Base-by-base conservation (phyloP, 2,797 vertebrate species). In the Rhodeus uyekii region DNA sequence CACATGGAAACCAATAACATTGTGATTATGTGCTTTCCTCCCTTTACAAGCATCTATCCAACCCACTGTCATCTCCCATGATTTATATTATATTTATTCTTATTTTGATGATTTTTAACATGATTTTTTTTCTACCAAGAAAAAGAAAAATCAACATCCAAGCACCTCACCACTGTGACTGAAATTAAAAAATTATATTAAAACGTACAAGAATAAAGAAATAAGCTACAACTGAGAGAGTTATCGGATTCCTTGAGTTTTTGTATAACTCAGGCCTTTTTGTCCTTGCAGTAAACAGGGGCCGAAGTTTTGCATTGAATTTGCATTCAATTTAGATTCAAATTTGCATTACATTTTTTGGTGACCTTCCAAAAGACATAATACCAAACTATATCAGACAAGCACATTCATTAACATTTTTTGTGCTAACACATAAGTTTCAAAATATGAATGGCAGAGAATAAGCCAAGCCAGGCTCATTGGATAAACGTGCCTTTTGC, bases 321-420 rank as follows among this genome's bases (percentile, higher is more conserved):
- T 81, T 81, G 80, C 80, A 81, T 81, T 74, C 32, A n/a, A 65
- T 81, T 81, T 64, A 81, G 68, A 72, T 72, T 73, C 44, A 64
- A n/a, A 73, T 84, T 82, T 79, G 84, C 80, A 86, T 80, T 42
- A 24, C 24, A 36, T 81, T 81, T 83, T 44, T 13, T 58, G 67
- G 83, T 88, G 84, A 86, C 85, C 84, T 88, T 88, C 84, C 83
- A 86, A 61, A 80, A 82, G 38, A 72, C 84, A 77, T 63, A 82
- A 76, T 64, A 61, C 64, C 48, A 48, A 76, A 83, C 39, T 36
- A 76, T 74, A 76, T 80, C 83, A 82, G 61, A 64, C 81, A 83
- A 74, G 75, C 16, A 74, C 85, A 84, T 85, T 85, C 76, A 87
- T 89, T 84, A 86, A 87, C 86, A 85, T 85, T 82, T 80, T 81